These are phyloP conservation scores for Euleptes europaea DNA, from an alignment of 2,113 vertebrate species.

Conservation along the genomic window DNA sequence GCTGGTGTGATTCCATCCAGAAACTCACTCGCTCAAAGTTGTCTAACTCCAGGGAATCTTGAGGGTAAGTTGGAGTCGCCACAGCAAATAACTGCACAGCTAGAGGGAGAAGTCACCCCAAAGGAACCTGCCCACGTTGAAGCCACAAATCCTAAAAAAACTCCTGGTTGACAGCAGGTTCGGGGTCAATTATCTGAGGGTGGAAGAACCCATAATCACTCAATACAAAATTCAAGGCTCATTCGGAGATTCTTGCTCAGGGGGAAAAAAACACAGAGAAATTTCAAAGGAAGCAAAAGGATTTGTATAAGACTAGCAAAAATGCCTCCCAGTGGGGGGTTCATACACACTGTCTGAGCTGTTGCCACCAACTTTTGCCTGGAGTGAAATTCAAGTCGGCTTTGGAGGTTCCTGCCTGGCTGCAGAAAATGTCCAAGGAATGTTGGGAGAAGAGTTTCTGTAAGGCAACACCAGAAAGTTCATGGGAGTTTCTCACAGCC, in stretches of 20 bases:
- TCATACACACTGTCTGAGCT: neutral
- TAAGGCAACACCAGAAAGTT: neutral
- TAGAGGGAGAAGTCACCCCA: slow-evolving; percentile 23
- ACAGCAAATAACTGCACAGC: slow-evolving; percentile 28
- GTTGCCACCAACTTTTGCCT: neutral
- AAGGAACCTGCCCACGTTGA: slow-evolving; percentile 28
- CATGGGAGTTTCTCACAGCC: neutral
- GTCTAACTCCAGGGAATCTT: slow-evolving; percentile 14
- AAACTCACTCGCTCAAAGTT: slow-evolving; percentile 20
- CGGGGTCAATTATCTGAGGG: neutral
- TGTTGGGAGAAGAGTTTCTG: neutral
- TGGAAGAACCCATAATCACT: neutral
- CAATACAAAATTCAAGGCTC: neutral
- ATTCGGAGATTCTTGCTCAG: neutral
- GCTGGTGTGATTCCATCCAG: slow-evolving; percentile 47
- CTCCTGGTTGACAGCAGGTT: neutral
- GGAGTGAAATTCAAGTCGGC: neutral
- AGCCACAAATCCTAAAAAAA: neutral
- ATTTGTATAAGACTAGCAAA: neutral
- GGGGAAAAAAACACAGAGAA: neutral
- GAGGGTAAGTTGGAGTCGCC: slow-evolving; percentile 32
- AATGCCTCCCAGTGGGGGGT: too few relatives aligned
- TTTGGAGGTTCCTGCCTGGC: too few relatives aligned
- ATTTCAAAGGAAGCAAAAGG: neutral
- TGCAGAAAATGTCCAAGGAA: neutral